Conservation (phyloP, 1,140 invertebrate genomes). For the Macrotrachela quadricornifera region DNA sequence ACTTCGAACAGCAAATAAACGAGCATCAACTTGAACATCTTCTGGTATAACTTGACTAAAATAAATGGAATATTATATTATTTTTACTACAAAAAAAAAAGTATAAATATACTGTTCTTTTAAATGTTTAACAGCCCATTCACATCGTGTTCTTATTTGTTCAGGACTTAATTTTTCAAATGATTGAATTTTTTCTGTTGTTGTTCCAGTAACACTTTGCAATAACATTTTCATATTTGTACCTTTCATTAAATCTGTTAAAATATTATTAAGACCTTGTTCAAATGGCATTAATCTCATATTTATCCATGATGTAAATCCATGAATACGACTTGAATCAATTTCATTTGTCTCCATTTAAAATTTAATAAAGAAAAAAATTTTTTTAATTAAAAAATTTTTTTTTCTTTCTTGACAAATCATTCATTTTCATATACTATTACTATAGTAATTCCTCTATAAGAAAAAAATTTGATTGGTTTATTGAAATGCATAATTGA, state of each 20-base stretch:
- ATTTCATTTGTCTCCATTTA: too few species aligned
- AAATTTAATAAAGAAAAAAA: too few species aligned
- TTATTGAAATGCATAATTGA: too few species aligned
- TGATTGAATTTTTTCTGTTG: conserved; percentile 18
- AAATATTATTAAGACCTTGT: conserved; percentile 21
- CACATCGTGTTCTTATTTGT: conserved; percentile 23
- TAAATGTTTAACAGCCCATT: conserved; percentile 25
- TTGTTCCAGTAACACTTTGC: conserved; percentile 23
- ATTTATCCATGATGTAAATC: conserved; percentile 27
- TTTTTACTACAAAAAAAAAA: not conserved
- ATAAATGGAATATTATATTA: not conserved
- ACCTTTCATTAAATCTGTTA: conserved; percentile 24
- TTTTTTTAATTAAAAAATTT: too few species aligned
- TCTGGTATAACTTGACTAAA: conserved; percentile 17
- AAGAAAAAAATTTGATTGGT: too few species aligned
- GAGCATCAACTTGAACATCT: conserved; percentile 19
- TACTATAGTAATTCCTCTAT: too few species aligned
- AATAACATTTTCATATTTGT: conserved; percentile 25
- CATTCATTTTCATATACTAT: too few species aligned
- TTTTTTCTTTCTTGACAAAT: too few species aligned
- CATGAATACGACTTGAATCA: conserved; percentile 17
- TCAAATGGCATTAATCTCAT: conserved; percentile 18
- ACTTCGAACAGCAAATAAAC: conserved; percentile 25
- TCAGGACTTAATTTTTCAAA: conserved; percentile 24
- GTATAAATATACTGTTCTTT: conserved; percentile 13